Percentiles rank a stretch among this genome's conserved stretches.
phyloP scores from a whole-genome alignment of 2,888 invertebrate species.

The Alentia gelatinosa region DNA sequence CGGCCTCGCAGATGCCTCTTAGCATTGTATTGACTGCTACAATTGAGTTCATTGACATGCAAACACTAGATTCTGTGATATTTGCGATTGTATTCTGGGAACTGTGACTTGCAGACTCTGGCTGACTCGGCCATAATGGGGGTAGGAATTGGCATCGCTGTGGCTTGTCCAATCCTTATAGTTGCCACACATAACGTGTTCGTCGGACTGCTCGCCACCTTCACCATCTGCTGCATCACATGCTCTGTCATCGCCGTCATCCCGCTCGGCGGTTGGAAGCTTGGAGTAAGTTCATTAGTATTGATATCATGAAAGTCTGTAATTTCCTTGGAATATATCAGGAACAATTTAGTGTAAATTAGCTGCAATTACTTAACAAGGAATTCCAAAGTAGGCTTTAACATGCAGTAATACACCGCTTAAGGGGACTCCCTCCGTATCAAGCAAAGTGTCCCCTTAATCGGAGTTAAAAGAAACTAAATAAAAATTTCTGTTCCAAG shows the following conservation, averaged over 20 bases:
- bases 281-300: conserved; percentile 74
- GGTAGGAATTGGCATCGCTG: conserved; percentile 71
- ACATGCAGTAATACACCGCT: too few species aligned
- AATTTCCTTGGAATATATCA: background rate
- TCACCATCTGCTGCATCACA: conserved; percentile 72
- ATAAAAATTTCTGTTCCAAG: background rate
- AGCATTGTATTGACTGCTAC: too few species aligned
- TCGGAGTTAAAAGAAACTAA: background rate
- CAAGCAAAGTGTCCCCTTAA: background rate
- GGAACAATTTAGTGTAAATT: background rate
- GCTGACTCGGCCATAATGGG: conserved; percentile 72
- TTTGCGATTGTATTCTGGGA: too few species aligned
- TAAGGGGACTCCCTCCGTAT: background rate
- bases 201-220: conserved; percentile 73
- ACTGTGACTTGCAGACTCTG: conserved; percentile 71
- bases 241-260: conserved; percentile 75
- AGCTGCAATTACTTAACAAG: background rate
- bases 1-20: too few species aligned
- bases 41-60: too few species aligned
- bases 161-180: conserved; percentile 74
- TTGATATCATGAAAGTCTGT: background rate
- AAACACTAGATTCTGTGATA: too few species aligned
- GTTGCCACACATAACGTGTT: conserved; percentile 75
- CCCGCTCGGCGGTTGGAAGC: conserved; percentile 76
- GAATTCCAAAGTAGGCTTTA: background rate